phyloP scores from a whole-genome alignment of 1,140 invertebrate species.

The Hylaeus anthracinus region DNA sequence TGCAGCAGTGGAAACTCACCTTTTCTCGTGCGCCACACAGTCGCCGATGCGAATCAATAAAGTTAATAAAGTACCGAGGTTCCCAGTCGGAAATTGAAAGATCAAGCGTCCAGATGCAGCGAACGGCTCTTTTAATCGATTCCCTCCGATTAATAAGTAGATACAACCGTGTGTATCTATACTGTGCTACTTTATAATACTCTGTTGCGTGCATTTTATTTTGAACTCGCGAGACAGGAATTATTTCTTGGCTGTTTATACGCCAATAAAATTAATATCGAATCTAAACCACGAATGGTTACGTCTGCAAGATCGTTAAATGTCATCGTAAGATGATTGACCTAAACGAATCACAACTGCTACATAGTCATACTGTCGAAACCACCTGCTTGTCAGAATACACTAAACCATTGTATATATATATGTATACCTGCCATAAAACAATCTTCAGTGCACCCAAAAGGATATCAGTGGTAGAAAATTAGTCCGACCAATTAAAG shows the following conservation, averaged over 20 bases:
- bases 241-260: too few species aligned
- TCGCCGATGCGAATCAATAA: slow-evolving; percentile 47
- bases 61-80: slow-evolving; percentile 53
- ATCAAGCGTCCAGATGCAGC: slow-evolving; percentile 50
- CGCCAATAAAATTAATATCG: too few species aligned
- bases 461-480: slow-evolving; percentile 28
- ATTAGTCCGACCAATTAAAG: slow-evolving; percentile 23
- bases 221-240: too few species aligned
- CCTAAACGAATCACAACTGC: too few species aligned
- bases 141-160: slow-evolving; percentile 60
- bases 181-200: slow-evolving; percentile 19
- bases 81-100: slow-evolving; percentile 60
- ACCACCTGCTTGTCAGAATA: too few species aligned
- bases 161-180: slow-evolving; percentile 47
- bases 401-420: too few species aligned
- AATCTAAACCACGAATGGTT: too few species aligned
- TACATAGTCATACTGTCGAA: too few species aligned
- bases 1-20: slow-evolving; percentile 25
- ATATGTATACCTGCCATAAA: too few species aligned
- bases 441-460: too few species aligned
- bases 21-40: slow-evolving; percentile 10
- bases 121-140: slow-evolving; percentile 51
- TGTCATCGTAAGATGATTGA: too few species aligned
- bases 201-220: not conserved
- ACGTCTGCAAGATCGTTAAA: too few species aligned